These are phyloP conservation scores for Scrobipalpa atriplicella DNA, from an alignment of 2,888 invertebrate genomes.

Conservation along the genomic window DNA sequence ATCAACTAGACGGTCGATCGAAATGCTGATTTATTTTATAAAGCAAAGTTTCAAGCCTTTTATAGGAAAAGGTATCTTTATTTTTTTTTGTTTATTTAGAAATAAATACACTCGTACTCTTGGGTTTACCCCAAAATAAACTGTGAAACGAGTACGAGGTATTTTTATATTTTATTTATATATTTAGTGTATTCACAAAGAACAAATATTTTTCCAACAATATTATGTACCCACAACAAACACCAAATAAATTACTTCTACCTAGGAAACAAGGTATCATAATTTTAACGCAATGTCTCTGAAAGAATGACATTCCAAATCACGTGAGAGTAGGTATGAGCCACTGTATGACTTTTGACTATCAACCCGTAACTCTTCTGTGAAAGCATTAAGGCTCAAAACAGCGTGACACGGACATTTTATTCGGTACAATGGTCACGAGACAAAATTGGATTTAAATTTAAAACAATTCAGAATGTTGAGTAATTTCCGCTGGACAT, in stretches of 20 bases:
- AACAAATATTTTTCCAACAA: too few relatives aligned
- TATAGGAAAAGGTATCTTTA: too few relatives aligned
- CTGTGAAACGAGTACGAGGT: too few relatives aligned
- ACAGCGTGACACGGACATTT: conserved; percentile 12
- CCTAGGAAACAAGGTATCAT: neutral
- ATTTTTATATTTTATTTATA: too few relatives aligned
- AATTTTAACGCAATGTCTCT: conserved; percentile 10
- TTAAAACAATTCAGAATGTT: conserved; percentile 31
- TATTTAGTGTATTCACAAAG: too few relatives aligned
- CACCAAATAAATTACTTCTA: neutral
- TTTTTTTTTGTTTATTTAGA: too few relatives aligned
- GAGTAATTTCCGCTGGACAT: conserved; percentile 29
- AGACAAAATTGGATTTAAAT: conserved; percentile 31
- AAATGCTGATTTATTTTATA: neutral
- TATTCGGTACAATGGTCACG: conserved; percentile 28
- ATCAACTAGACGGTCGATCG: too few relatives aligned
- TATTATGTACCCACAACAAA: neutral
- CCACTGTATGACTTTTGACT: neutral
- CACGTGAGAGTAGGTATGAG: conserved; percentile 1
- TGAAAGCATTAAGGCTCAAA: conserved; percentile 17
- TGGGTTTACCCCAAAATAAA: too few relatives aligned
- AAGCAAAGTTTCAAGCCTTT: neutral
- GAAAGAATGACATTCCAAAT: conserved; percentile 14
- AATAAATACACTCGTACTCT: too few relatives aligned
- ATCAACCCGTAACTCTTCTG: conserved; percentile 11